Conservation (phyloP, 2,888 invertebrate species). For the Mellilla xanthometata region DNA sequence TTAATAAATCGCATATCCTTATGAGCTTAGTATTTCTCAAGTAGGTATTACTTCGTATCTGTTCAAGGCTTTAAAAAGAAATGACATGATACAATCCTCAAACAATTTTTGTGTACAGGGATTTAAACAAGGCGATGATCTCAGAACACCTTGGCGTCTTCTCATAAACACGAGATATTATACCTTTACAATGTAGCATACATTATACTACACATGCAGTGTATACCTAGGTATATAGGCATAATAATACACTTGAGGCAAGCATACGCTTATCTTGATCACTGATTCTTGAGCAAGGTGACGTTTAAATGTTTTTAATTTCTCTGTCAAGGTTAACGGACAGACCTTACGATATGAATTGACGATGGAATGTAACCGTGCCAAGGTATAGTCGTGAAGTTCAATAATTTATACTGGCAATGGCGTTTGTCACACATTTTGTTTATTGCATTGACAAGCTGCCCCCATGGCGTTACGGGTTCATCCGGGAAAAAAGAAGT, state of each 20-base stretch:
- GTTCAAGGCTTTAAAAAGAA: background rate
- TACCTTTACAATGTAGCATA: too few species aligned
- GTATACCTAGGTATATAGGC: background rate
- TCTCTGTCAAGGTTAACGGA: constrained; percentile 27
- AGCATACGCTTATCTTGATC: constrained; percentile 11
- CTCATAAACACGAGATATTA: too few species aligned
- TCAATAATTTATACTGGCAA: constrained; percentile 21
- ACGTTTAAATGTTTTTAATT: constrained; percentile 7
- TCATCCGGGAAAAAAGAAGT: too few species aligned
- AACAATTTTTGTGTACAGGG: background rate
- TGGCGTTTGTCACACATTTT: constrained; percentile 13
- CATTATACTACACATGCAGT: background rate
- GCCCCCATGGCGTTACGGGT: too few species aligned
- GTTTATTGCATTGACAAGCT: too few species aligned
- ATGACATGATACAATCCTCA: constrained; percentile 7
- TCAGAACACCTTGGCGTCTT: constrained; percentile 14
- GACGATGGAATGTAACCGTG: constrained; percentile 24
- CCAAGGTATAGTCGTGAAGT: constrained; percentile 35
- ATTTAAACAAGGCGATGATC: constrained; percentile 12
- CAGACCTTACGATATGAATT: constrained; percentile 21
- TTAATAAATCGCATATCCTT: too few species aligned
- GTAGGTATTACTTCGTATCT: background rate
- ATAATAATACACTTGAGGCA: constrained; percentile 4
- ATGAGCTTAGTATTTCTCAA: too few species aligned
- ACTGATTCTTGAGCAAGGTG: constrained; percentile 1